phyloP scores from a whole-genome alignment of 1,140 invertebrate species.

The Andricus grossulariae region DNA sequence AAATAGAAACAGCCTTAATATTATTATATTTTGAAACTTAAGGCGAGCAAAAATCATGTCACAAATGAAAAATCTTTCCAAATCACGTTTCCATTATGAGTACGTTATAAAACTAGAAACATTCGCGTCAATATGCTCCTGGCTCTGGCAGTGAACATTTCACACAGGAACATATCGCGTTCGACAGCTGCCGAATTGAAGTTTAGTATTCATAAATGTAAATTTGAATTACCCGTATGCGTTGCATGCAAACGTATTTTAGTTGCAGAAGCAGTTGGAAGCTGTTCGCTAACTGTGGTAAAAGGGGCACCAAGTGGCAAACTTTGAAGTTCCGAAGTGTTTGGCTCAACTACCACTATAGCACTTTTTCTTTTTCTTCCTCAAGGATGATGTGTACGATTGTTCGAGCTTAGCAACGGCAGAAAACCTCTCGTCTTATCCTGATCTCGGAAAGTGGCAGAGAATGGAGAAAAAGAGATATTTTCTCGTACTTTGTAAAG shows the following conservation, averaged over 20 bases:
- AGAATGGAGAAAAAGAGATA: constrained; percentile 8
- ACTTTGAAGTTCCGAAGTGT: constrained; percentile 19
- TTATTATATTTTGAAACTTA: no score
- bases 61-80: no score
- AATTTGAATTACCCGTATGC: constrained; percentile 22
- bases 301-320: constrained; percentile 25
- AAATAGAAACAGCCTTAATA: no score
- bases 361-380: not conserved
- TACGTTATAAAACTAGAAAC: not conserved
- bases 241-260: constrained; percentile 24
- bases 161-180: not conserved
- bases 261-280: constrained; percentile 20
- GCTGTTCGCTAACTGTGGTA: constrained; percentile 6
- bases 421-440: constrained; percentile 6
- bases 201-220: constrained; percentile 28
- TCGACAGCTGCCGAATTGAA: constrained; percentile 10
- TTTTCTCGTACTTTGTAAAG: not conserved
- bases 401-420: constrained; percentile 3
- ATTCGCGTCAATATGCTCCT: not conserved
- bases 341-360: constrained; percentile 14
- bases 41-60: no score
- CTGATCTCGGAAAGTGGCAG: not conserved
- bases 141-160: not conserved
- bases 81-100: not conserved
- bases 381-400: not conserved